Evolutionary conservation across 2,797 vertebrate species (phyloP), one percentile per base, ranked within the genome.

Genomic region (Podarcis lilfordi): DNA sequence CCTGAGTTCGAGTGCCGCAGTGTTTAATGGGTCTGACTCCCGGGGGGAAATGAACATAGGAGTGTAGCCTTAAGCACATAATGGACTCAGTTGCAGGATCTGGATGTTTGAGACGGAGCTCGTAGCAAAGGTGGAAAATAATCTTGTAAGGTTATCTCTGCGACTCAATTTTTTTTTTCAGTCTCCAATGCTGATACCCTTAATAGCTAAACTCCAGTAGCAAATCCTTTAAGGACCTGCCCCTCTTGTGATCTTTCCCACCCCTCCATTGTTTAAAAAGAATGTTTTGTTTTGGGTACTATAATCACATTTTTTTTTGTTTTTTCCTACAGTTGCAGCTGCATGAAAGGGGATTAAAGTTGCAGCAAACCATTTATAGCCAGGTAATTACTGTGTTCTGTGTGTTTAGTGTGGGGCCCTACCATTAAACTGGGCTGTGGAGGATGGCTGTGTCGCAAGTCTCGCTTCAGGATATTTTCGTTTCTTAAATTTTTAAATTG

Each of bases 311-410:
- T 5, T 79, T 90, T 5, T 8, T 21, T 1, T 25, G 40, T 85
- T 88, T 94, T 89, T 80, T 13, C 27, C 29, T 92, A 21, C 93
- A 99, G 98, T 96, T 99, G 89, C 98, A 99, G 94, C 97, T 99
- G 17, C 98, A 99, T 8, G 98, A 99, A 94, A 97, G 98, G 96
- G 98, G 98, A 91, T 96, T 99, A 95, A 99, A 99, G 93, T 96
- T 99, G 59, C 98, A 99, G 77, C 98, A 99, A 93, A 97, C 97
- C 59, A 98, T 99, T 92, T 99, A 99, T 91, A 97, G 95, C 71
- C 99, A 99, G 98, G 99, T 98, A 96, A 95, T 19, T n/a, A 71
- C 21, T 4, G 89, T 78, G 1, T 86, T 88, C 1, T 10, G 76
- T 92, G 71, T 80, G 6, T 40, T 55, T 13, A 50, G 9, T 3